phyloP scores from a whole-genome alignment of 2,888 invertebrate species.

The Ceraclea dissimilis region DNA sequence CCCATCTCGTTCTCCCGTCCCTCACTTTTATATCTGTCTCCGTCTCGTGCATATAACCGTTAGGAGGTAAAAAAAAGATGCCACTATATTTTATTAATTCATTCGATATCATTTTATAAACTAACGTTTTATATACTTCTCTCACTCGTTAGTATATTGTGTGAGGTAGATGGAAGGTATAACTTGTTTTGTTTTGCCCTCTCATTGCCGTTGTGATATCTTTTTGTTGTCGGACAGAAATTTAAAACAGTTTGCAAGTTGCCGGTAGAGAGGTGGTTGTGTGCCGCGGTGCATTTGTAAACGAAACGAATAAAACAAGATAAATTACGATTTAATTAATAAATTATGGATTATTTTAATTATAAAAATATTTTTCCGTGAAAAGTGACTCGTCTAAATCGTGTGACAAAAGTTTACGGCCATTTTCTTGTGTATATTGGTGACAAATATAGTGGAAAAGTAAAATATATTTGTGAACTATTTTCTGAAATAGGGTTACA shows the following conservation, averaged over 20 bases:
- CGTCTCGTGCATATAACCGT: neutral
- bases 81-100: neutral
- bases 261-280: conserved; percentile 14
- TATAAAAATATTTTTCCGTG: too few species aligned
- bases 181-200: neutral
- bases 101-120: neutral
- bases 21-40: neutral
- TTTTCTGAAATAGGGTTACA: too few species aligned
- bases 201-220: conserved; percentile 10
- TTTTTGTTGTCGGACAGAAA: conserved; percentile 11
- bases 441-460: too few species aligned
- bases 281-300: neutral
- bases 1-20: neutral
- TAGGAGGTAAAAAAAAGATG: neutral
- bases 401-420: too few species aligned
- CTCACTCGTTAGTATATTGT: neutral
- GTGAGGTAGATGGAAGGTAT: neutral
- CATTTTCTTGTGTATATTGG: too few species aligned
- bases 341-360: too few species aligned
- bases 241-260: conserved; percentile 21
- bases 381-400: too few species aligned
- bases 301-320: too few species aligned
- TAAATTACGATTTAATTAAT: too few species aligned
- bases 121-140: neutral
- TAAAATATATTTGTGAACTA: too few species aligned